Base-by-base conservation (phyloP, 1,140 invertebrate genomes). In the Andrena cerasifolii region DNA sequence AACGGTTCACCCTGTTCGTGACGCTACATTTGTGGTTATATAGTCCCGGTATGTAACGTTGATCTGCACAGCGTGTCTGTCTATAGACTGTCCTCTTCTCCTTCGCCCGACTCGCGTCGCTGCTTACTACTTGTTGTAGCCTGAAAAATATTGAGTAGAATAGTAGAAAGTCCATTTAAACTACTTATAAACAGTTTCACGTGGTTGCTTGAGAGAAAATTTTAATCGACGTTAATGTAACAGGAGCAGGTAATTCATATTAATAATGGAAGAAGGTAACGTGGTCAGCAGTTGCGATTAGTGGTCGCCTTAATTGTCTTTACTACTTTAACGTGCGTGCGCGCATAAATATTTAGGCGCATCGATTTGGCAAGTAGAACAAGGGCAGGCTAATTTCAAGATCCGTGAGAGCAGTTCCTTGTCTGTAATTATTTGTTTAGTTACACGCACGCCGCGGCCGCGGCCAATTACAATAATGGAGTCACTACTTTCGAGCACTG, bases 371-470 rank as follows among this genome's bases (percentile, higher is more conserved):
- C 16, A 53, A 65, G 2, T 31, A 18, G 49, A 26, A 18, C 61
- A 74, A 74, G 61, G 61, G 8, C 36, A 33, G 3, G 10, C 7
- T 14, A 21, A 65, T 65, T 54, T 65, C n/a, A 14, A 10, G 14
- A 26, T 21, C 7, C 7, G 33, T 21, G 26, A 49, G 40, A 18
- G 4, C 26, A n/a, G 6, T 31, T 53, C 6, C 16, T 8, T 28
- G n/a, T 14, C 24, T 4, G 21, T 10, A 51, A 61, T 62, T 62
- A 62, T 72, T 59, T 47, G 45, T 71, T 59, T 33, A 59, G 18
- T 21, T 45, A 24, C 68, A 59, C 54, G 54, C 68, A 14, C 62
- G n/a, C 49, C 21, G 2, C 26, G 12, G n/a, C 49, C 21, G 2
- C 26, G 12, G 12, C 5, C 16, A 47, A 63, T 51, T 21, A 10